Conservation (phyloP, 2,113 vertebrate genomes). For the Aspidoscelis tigris region DNA sequence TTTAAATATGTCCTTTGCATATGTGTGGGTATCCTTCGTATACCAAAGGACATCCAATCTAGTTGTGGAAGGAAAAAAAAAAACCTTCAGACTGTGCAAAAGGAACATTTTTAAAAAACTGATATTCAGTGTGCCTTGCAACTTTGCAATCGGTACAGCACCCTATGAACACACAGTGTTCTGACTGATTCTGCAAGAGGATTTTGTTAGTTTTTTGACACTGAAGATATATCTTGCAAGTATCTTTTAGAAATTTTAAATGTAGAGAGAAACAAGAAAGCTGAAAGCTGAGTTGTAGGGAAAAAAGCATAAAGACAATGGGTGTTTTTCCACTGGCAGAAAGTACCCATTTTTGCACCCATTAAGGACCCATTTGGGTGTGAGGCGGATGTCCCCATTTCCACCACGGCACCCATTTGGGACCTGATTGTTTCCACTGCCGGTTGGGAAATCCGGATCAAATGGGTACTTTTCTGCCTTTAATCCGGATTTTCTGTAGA, state of each 20-base stretch:
- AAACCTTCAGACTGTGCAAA: neutral
- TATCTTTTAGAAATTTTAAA: constrained; percentile 35
- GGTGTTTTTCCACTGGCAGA: no score
- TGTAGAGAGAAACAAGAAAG: constrained; percentile 17
- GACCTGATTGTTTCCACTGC: no score
- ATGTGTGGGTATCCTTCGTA: neutral
- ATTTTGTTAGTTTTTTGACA: neutral
- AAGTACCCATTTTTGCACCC: no score
- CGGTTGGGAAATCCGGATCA: no score
- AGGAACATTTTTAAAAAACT: neutral
- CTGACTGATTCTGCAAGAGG: neutral
- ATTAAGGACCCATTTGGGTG: no score
- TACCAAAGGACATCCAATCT: neutral
- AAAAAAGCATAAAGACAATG: neutral
- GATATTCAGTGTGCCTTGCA: constrained; percentile 2
- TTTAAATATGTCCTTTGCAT: neutral
- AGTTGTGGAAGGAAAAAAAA: neutral
- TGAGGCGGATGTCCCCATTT: no score
- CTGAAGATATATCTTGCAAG: constrained; percentile 19
- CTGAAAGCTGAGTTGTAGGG: neutral
- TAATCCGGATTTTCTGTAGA: no score
- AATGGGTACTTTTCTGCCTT: no score
- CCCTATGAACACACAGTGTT: neutral
- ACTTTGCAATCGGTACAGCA: constrained; percentile 15
- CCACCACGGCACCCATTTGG: no score